Evolutionary conservation across 1,140 invertebrate genomes (phyloP).

Genomic region (Druon quercuslanigerum): DNA sequence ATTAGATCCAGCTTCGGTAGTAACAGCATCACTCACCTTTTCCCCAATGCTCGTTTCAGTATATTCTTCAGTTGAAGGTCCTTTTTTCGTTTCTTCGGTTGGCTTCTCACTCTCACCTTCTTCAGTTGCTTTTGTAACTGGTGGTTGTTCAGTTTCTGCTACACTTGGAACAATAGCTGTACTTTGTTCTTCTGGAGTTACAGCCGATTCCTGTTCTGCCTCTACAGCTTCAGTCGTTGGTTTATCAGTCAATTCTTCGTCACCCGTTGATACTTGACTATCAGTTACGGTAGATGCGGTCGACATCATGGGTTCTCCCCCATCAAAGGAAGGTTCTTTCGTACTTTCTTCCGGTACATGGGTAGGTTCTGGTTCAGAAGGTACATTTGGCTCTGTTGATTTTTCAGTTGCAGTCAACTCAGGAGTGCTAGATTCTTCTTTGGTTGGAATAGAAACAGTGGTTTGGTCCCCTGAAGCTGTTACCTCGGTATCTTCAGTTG

Average conservation of each 20-base stretch:
- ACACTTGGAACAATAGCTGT: conserved; percentile 16
- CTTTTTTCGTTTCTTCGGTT: conserved; percentile 42
- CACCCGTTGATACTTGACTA: conserved; percentile 34
- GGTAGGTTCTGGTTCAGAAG: conserved; percentile 34
- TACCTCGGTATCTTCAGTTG: conserved; percentile 37
- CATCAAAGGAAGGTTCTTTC: conserved; percentile 25
- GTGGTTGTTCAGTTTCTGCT: conserved; percentile 38
- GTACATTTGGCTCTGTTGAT: conserved; percentile 29
- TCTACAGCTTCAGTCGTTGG: conserved; percentile 35
- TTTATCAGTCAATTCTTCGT: conserved; percentile 41
- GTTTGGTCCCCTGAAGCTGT: not conserved
- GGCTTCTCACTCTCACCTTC: conserved; percentile 37
- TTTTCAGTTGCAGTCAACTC: conserved; percentile 36
- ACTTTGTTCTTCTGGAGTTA: conserved; percentile 7
- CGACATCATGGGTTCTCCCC: not conserved
- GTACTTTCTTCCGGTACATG: conserved; percentile 1
- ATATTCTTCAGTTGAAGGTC: conserved; percentile 34
- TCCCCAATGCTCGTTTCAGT: no score
- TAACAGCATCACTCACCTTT: conserved; percentile 36
- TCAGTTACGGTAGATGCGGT: not conserved
- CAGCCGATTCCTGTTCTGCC: conserved; percentile 12
- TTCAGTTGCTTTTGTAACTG: conserved; percentile 34
- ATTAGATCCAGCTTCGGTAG: conserved; percentile 31
- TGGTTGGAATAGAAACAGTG: conserved; percentile 18
- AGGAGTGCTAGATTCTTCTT: conserved; percentile 38